These are phyloP conservation scores for Indicator indicator DNA, from an alignment of 2,113 vertebrate species.

Conservation along the genomic window DNA sequence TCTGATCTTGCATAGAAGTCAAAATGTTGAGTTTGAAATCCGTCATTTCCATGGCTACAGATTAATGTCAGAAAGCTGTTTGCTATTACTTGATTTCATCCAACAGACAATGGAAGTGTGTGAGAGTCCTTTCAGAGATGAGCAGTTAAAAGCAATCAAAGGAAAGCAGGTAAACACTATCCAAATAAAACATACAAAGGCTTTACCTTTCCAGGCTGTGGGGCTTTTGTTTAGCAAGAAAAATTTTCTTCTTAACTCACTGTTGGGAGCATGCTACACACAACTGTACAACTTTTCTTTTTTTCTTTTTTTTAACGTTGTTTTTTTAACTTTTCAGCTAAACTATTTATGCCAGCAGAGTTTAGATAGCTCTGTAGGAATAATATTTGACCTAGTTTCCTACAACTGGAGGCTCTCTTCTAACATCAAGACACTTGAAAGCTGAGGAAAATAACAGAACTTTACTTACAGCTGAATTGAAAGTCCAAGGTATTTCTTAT, in stretches of 20 bases:
- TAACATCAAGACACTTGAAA: background rate
- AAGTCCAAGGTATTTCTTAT: background rate
- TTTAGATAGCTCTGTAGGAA: background rate
- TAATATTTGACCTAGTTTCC: background rate
- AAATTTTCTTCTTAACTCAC: background rate
- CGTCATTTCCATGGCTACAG: background rate
- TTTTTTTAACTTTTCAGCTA: background rate
- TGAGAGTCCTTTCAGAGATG: background rate
- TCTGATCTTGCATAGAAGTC: background rate
- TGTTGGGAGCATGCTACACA: background rate
- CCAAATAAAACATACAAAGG: background rate
- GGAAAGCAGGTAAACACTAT: background rate
- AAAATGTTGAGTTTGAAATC: slow-evolving; percentile 15
- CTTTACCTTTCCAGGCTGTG: background rate
- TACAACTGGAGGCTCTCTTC: background rate
- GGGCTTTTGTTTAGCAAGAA: background rate
- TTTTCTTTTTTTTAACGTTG: background rate
- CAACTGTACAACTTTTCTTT: background rate
- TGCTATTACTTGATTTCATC: background rate
- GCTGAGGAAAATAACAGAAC: background rate
- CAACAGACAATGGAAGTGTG: background rate
- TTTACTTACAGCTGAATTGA: background rate
- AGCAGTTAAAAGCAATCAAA: background rate
- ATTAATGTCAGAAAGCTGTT: background rate
- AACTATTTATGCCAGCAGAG: background rate